A percentile compares a stretch with the other conserved stretches of the same genome.
These are phyloP conservation scores for Dryomyza anilis DNA, from an alignment of 2,888 invertebrate species.

Conservation along the genomic window DNA sequence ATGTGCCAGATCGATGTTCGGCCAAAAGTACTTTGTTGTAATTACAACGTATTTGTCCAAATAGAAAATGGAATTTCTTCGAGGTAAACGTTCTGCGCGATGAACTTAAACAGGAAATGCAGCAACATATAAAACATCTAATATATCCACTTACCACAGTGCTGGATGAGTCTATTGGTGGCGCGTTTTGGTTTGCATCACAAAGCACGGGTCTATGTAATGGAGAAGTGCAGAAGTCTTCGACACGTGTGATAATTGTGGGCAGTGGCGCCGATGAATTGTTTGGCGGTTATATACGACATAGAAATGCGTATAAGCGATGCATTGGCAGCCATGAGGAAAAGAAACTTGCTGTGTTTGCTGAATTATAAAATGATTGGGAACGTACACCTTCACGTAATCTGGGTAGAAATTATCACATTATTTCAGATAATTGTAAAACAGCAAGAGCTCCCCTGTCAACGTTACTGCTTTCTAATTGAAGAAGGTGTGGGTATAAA, in stretches of 20 bases:
- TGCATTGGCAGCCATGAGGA: conserved; percentile 62
- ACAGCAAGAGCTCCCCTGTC: conserved; percentile 82
- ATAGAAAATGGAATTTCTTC: conserved; percentile 81
- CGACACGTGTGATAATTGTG: conserved; percentile 70
- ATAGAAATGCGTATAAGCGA: conserved; percentile 74
- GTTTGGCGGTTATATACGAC: conserved; percentile 91
- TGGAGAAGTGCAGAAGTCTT: conserved; percentile 34
- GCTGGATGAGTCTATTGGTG: conserved; percentile 94
- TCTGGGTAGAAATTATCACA: conserved; percentile 92
- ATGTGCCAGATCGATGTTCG: conserved; percentile 85
- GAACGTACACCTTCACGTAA: conserved; percentile 86
- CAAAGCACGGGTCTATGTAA: conserved; percentile 67
- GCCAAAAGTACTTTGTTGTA: conserved; percentile 74
- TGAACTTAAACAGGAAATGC: conserved; percentile 68
- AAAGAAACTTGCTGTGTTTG: conserved; percentile 64
- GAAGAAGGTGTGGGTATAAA: conserved; percentile 89
- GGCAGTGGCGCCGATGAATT: conserved; percentile 98
- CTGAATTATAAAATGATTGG: conserved; percentile 79
- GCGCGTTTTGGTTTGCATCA: conserved; percentile 96
- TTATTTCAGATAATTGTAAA: conserved; percentile 86
- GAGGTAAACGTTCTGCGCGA: conserved; percentile 76
- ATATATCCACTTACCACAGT: conserved; percentile 86
- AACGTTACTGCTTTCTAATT: conserved; percentile 60
- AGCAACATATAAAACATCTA: conserved; percentile 71
- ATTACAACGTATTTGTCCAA: conserved; percentile 71